phyloP scores from a whole-genome alignment of 2,888 invertebrate species.

The Dicyrtomina minuta region DNA sequence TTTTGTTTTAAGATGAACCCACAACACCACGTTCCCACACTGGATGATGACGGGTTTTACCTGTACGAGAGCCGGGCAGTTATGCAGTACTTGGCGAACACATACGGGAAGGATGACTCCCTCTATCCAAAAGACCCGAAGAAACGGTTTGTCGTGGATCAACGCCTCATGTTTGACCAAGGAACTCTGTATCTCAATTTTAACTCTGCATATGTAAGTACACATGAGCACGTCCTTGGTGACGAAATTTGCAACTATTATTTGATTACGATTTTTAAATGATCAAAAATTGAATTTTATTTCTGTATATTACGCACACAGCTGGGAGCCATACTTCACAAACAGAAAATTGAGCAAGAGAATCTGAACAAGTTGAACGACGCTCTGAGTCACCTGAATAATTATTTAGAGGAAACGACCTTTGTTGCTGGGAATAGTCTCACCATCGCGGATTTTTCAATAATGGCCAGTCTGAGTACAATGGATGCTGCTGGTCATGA shows the following conservation, averaged over 20 bases:
- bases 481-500: constrained; percentile 62
- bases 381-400: constrained; percentile 58
- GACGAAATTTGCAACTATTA: no score
- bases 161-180: constrained; percentile 76
- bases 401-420: constrained; percentile 55
- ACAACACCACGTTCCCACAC: constrained; percentile 79
- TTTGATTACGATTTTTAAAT: no score
- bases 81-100: constrained; percentile 73
- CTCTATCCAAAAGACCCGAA: constrained; percentile 77
- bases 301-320: no score
- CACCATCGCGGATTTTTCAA: constrained; percentile 59
- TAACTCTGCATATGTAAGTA: no score
- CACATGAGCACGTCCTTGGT: no score
- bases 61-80: constrained; percentile 86
- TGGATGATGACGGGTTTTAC: constrained; percentile 77
- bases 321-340: constrained; percentile 63
- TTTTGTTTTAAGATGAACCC: constrained; percentile 68
- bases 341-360: constrained; percentile 56
- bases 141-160: constrained; percentile 74
- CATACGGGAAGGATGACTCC: constrained; percentile 75
- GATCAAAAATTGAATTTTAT: no score
- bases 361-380: constrained; percentile 55
- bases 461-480: constrained; percentile 58
- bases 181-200: constrained; percentile 69
- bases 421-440: constrained; percentile 57